These are phyloP conservation scores for Chitala chitala DNA, from an alignment of 2,113 vertebrate species.

Conservation along the genomic window DNA sequence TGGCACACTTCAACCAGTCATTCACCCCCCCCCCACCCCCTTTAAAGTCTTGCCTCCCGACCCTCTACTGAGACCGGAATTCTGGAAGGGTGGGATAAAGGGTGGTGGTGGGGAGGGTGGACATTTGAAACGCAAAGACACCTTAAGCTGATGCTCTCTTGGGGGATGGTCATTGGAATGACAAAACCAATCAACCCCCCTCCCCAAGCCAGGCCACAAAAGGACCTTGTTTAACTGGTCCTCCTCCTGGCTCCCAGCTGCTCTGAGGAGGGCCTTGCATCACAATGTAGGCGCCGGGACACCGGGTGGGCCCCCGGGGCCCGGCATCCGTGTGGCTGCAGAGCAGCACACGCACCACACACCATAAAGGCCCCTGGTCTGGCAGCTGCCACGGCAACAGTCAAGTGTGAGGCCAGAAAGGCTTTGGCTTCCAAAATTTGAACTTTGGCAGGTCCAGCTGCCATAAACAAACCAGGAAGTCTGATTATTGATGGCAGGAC, in stretches of 20 bases:
- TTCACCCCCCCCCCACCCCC: neutral
- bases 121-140: constrained; percentile 63
- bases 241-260: constrained; percentile 66
- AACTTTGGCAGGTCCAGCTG: neutral
- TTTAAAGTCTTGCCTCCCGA: too few relatives aligned
- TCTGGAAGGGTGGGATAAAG: neutral
- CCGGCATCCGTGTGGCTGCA: constrained; percentile 11
- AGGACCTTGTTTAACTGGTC: constrained; percentile 67
- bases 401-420: neutral
- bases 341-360: constrained; percentile 20
- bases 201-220: constrained; percentile 64
- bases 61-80: neutral
- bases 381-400: constrained; percentile 19
- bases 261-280: constrained; percentile 58
- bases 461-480: neutral
- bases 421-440: neutral
- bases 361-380: constrained; percentile 7
- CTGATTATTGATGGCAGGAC: neutral
- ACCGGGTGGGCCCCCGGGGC: constrained; percentile 8
- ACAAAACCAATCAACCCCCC: constrained; percentile 58
- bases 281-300: constrained; percentile 48
- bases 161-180: constrained; percentile 58
- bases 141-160: constrained; percentile 38
- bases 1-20: constrained; percentile 56
- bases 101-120: neutral